phyloP scores from a whole-genome alignment of 2,113 vertebrate genomes.

The Ancistrus triradiatus region DNA sequence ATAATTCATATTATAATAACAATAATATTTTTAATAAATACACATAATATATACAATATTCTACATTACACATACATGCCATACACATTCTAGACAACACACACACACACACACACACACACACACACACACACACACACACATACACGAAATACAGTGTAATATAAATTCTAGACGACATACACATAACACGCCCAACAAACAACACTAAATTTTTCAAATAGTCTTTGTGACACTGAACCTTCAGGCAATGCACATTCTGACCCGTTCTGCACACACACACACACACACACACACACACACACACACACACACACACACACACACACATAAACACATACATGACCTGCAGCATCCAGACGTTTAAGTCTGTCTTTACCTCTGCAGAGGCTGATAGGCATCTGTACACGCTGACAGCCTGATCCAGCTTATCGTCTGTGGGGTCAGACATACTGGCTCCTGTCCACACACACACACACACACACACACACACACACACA shows the following conservation, averaged over 20 bases:
- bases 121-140: slow-evolving; percentile 9
- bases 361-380: slow-evolving; percentile 18
- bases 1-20: too few relatives aligned
- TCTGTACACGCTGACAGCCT: slow-evolving; percentile 37
- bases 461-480: not conserved
- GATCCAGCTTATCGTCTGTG: slow-evolving; percentile 33
- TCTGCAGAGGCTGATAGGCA: slow-evolving; percentile 33
- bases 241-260: not conserved
- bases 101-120: too few relatives aligned
- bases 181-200: not conserved
- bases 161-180: too few relatives aligned
- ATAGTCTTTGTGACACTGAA: not conserved
- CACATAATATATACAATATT: too few relatives aligned
- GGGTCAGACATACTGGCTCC: slow-evolving; percentile 53
- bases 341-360: not conserved
- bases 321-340: slow-evolving; percentile 11
- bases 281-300: slow-evolving; percentile 1
- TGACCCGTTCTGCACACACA: not conserved
- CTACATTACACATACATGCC: too few relatives aligned
- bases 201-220: not conserved
- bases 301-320: slow-evolving; percentile 12
- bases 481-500: slow-evolving; percentile 17
- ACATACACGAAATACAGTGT: too few relatives aligned
- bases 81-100: too few relatives aligned
- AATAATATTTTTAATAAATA: too few relatives aligned